Percentiles rank a stretch among this genome's conserved stretches.
Evolutionary conservation across 2,888 invertebrate genomes (phyloP).

Genomic region (Cyrtodaria siliqua): DNA sequence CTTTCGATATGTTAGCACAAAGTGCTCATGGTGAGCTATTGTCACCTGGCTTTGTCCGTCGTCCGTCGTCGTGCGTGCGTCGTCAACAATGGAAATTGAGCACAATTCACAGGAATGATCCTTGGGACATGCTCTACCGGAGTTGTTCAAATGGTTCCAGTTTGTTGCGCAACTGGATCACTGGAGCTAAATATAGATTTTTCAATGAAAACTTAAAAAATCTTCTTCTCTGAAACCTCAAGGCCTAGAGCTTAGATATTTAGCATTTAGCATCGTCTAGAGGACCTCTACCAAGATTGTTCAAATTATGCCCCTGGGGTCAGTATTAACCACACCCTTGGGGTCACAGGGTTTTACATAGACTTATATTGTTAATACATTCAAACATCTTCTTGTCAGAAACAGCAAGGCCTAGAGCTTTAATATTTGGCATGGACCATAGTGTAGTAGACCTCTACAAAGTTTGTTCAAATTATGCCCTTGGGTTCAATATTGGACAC

Average conservation of each 20-base stretch:
- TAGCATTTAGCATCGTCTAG: not conserved
- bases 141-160: no score
- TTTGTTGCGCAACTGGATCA: no score
- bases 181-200: no score
- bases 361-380: not conserved
- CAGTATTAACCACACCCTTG: not conserved
- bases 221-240: not conserved
- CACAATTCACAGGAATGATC: no score
- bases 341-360: not conserved
- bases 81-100: no score
- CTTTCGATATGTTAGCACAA: no score
- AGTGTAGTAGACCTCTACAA: conserved; percentile 30
- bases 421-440: conserved; percentile 39
- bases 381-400: conserved; percentile 30
- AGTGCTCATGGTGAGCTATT: no score
- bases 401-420: conserved; percentile 28
- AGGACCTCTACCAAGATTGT: conserved; percentile 13
- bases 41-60: no score
- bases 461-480: conserved; percentile 37
- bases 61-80: no score
- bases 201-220: no score
- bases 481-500: conserved; percentile 15
- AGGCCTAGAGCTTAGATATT: conserved; percentile 6
- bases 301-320: conserved; percentile 12
- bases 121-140: no score